These are phyloP conservation scores for Cnemophilus loriae DNA, from an alignment of 2,113 vertebrate genomes.

Conservation along the genomic window DNA sequence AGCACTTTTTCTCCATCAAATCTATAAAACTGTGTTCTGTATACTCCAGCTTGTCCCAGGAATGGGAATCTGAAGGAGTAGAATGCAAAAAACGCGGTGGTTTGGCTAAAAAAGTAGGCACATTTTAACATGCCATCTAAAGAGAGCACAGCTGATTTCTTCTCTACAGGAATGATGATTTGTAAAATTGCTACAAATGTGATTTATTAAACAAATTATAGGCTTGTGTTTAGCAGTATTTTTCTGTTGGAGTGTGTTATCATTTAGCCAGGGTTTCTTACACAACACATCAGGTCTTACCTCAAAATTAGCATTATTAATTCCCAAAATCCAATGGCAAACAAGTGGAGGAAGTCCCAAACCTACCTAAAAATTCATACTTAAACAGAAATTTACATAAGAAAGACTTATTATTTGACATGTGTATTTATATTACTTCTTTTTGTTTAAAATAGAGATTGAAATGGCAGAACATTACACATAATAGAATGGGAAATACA, in stretches of 20 bases:
- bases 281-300: background rate
- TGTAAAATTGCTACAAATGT: constrained; percentile 2
- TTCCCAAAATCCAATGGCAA: background rate
- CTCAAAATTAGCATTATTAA: background rate
- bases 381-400: background rate
- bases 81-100: background rate
- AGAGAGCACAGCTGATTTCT: constrained; percentile 16
- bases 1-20: background rate
- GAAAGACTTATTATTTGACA: background rate
- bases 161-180: background rate
- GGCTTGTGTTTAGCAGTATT: background rate
- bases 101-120: background rate
- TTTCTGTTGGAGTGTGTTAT: background rate
- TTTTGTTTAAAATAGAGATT: background rate
- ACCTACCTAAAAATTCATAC: background rate
- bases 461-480: background rate
- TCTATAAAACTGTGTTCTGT: background rate
- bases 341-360: background rate
- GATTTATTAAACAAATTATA: background rate
- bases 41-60: background rate
- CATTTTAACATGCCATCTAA: constrained; percentile 20
- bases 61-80: background rate
- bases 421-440: background rate
- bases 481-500: background rate
- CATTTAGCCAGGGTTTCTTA: background rate